These are phyloP conservation scores for Tragelaphus buxtoni DNA, from an alignment of 2,113 vertebrate species.

Conservation along the genomic window DNA sequence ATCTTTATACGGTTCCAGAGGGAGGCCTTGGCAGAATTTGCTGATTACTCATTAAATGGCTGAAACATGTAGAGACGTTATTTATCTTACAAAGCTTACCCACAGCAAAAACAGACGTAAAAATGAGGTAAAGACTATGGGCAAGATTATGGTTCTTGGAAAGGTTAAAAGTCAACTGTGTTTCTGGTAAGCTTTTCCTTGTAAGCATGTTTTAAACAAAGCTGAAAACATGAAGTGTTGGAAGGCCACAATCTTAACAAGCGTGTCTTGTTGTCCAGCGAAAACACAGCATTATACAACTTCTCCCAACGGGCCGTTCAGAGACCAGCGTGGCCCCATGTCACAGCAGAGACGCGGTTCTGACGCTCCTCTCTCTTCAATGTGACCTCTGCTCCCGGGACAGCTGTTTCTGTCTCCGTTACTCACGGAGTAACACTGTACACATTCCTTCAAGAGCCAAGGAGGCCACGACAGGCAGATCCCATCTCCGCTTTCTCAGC, in stretches of 20 bases:
- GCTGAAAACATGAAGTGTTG: slow-evolving; percentile 50
- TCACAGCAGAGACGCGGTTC: background rate
- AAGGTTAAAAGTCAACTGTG: slow-evolving; percentile 47
- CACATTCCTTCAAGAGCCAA: background rate
- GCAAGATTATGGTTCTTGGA: slow-evolving; percentile 30
- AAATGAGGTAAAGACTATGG: slow-evolving; percentile 61
- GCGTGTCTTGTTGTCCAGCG: background rate
- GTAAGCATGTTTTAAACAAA: slow-evolving; percentile 47
- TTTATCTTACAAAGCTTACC: slow-evolving; percentile 35
- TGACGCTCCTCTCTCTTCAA: background rate
- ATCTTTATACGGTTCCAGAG: background rate
- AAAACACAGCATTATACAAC: background rate
- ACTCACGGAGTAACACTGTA: background rate
- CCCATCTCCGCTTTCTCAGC: slow-evolving; percentile 8
- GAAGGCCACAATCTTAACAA: slow-evolving; percentile 6
- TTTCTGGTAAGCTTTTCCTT: slow-evolving; percentile 42
- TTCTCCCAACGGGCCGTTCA: background rate
- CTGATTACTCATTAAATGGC: slow-evolving; percentile 6
- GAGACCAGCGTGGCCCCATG: background rate
- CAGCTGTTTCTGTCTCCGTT: slow-evolving; percentile 32
- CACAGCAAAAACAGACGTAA: slow-evolving; percentile 34
- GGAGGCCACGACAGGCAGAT: background rate
- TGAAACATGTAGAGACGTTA: background rate
- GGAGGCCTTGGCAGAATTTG: background rate
- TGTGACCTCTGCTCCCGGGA: background rate